Percentiles rank a stretch among this genome's conserved stretches.
Conservation (phyloP, 1,140 invertebrate species). For the Drosophila mojavensis region DNA sequence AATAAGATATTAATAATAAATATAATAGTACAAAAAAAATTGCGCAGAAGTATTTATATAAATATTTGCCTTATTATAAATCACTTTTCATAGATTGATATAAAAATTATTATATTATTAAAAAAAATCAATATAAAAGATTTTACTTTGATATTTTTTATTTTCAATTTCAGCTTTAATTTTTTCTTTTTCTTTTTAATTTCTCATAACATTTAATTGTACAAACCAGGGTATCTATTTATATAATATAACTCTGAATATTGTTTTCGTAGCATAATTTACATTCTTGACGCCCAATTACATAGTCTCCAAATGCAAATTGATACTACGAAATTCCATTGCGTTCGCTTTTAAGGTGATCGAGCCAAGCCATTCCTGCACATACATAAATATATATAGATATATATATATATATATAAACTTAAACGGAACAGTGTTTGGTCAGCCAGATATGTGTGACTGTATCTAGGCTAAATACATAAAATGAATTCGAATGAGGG, state of each 20-base stretch:
- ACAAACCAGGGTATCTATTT: not conserved
- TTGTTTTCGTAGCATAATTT: constrained; percentile 4
- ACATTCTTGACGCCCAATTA: constrained; percentile 30
- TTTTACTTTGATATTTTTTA: no score
- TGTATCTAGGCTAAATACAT: constrained; percentile 38
- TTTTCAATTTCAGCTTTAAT: no score
- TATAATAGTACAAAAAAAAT: no score
- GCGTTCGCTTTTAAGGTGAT: constrained; percentile 29
- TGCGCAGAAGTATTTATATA: no score
- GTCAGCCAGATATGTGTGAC: not conserved
- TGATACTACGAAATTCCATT: constrained; percentile 34
- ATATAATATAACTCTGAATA: not conserved
- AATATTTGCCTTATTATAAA: no score
- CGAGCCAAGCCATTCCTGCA: constrained; percentile 14
- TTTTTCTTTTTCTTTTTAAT: no score
- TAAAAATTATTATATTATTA: no score
- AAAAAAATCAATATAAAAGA: no score
- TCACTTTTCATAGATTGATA: no score
- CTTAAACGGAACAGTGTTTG: constrained; percentile 17
- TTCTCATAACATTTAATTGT: not conserved
- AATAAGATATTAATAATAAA: no score
- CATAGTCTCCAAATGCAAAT: constrained; percentile 32
- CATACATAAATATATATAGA: not conserved
- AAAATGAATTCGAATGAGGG: constrained; percentile 21
- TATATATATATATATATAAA: not conserved